Base-by-base conservation (phyloP, 2,797 vertebrate species). In the Gymnoscopelus microlampas region DNA sequence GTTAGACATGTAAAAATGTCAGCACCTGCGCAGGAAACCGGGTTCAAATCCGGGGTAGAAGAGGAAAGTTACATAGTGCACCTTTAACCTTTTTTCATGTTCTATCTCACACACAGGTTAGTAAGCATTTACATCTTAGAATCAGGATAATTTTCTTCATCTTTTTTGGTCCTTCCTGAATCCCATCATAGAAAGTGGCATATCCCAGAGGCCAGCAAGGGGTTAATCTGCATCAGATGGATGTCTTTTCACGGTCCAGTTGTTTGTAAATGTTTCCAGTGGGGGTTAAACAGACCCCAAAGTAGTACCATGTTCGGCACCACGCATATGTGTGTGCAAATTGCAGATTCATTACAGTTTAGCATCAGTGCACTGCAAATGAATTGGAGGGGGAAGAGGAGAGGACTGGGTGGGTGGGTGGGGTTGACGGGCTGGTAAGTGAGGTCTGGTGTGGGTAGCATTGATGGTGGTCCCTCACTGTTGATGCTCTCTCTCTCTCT, bases 251-350 rank as follows among this genome's bases (percentile, higher is more conserved):
- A 81, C 80, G 88, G 88, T 87, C 74, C 89, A 86, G 84, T 93
- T 92, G 90, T 93, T 93, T 93, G 87, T 92, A 93, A 94, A 94
- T 91, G 91, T 86, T 93, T 93, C 92, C 89, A 93, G 91, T 89
- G 75, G 81, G 88, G 87, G 82, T 88, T 85, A 87, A 87, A 87
- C 73, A 78, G 83, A 82, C 79, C 81, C 83, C 70, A 86, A 85
- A 91, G 83, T 82, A 87, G 85, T 84, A 86, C 87, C 82, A 85
- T 78, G 89, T 91, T 82, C 80, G 86, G 82, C 76, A 70, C 80
- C 23, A 26, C 89, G 85, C 88, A 89, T 93, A 87, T 92, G 91
- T 89, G 91, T 89, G 90, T 91, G 88, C 85, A 93, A 93, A 91
- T 92, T 91, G 90, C 80, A 83, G 88, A 88, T 89, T 91, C 87